Evolutionary conservation across 2,113 vertebrate genomes (phyloP).

Genomic region (Epinephelus fuscoguttatus): DNA sequence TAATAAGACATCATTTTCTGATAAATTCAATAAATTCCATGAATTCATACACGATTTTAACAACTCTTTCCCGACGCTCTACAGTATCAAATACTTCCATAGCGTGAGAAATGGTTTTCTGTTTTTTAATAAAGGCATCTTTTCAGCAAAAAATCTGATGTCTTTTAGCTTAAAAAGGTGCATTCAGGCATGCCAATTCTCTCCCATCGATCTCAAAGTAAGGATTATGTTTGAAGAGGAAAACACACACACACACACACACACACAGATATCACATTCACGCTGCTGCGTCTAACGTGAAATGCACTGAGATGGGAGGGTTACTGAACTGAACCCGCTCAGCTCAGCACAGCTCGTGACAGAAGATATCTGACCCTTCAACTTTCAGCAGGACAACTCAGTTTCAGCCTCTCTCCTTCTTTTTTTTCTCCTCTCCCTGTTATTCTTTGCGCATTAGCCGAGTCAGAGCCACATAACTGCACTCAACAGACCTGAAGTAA

Average conservation of each 20-base stretch:
- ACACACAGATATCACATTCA: slow-evolving; percentile 35
- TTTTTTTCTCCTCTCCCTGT: neutral
- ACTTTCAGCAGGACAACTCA: slow-evolving; percentile 75
- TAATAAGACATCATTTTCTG: slow-evolving; percentile 64
- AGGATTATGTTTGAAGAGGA: slow-evolving; percentile 57
- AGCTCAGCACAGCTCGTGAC: slow-evolving; percentile 15
- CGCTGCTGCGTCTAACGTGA: slow-evolving; percentile 15
- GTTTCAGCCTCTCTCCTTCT: slow-evolving; percentile 31
- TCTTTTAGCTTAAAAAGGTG: slow-evolving; percentile 83
- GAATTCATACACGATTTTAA: slow-evolving; percentile 66
- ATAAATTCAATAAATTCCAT: slow-evolving; percentile 71
- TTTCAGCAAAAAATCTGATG: slow-evolving; percentile 76
- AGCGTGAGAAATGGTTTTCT: slow-evolving; percentile 56
- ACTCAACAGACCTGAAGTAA: slow-evolving; percentile 66
- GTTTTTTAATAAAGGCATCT: slow-evolving; percentile 79
- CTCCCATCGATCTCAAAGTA: slow-evolving; percentile 64
- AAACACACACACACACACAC: slow-evolving; percentile 42
- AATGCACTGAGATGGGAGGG: neutral
- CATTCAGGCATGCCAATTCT: slow-evolving; percentile 76
- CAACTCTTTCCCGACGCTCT: slow-evolving; percentile 66
- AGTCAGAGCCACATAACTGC: slow-evolving; percentile 57
- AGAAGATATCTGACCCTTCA: slow-evolving; percentile 60
- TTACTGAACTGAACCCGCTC: neutral
- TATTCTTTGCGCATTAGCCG: slow-evolving; percentile 51
- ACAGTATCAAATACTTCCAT: slow-evolving; percentile 77